A percentile compares a stretch with the other conserved stretches of the same genome.
These are phyloP conservation scores for Drosophila pruinosa DNA, from an alignment of 1,140 invertebrate genomes.

Conservation along the genomic window DNA sequence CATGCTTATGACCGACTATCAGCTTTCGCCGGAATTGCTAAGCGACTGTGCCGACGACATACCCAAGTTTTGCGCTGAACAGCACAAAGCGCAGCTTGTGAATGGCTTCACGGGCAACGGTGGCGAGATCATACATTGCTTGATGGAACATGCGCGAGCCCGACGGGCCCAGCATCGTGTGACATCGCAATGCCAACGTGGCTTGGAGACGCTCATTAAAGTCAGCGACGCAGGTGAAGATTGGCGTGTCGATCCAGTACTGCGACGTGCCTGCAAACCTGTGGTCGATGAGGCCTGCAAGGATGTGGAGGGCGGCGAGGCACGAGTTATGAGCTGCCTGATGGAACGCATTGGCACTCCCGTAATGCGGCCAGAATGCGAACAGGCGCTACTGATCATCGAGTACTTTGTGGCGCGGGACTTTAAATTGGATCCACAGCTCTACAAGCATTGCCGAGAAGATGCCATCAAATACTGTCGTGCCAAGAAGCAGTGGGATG, in stretches of 20 bases:
- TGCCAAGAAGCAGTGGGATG: slow-evolving; percentile 91
- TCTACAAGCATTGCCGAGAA: slow-evolving; percentile 93
- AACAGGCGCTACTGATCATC: slow-evolving; percentile 95
- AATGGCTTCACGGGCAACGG: slow-evolving; percentile 83
- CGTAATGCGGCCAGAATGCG: slow-evolving; percentile 94
- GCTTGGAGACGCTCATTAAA: slow-evolving; percentile 90
- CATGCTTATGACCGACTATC: slow-evolving; percentile 96
- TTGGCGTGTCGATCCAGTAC: slow-evolving; percentile 95
- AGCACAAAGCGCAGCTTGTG: slow-evolving; percentile 85
- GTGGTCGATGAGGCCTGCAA: slow-evolving; percentile 90
- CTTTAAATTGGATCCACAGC: slow-evolving; percentile 94
- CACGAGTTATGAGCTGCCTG: slow-evolving; percentile 95
- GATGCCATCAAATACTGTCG: slow-evolving; percentile 93
- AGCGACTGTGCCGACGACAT: slow-evolving; percentile 95
- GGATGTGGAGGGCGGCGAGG: slow-evolving; percentile 87
- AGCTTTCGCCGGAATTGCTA: slow-evolving; percentile 89
- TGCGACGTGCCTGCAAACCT: slow-evolving; percentile 92
- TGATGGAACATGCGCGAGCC: slow-evolving; percentile 94
- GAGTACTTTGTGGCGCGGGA: slow-evolving; percentile 98
- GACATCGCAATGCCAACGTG: slow-evolving; percentile 87
- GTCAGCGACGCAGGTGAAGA: slow-evolving; percentile 93
- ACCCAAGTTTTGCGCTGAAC: slow-evolving; percentile 87
- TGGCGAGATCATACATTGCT: slow-evolving; percentile 96
- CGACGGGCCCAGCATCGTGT: slow-evolving; percentile 86
- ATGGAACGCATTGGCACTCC: slow-evolving; percentile 94